Evolutionary conservation across 2,797 vertebrate genomes (phyloP).

Genomic region (Sebastes hubbsi): DNA sequence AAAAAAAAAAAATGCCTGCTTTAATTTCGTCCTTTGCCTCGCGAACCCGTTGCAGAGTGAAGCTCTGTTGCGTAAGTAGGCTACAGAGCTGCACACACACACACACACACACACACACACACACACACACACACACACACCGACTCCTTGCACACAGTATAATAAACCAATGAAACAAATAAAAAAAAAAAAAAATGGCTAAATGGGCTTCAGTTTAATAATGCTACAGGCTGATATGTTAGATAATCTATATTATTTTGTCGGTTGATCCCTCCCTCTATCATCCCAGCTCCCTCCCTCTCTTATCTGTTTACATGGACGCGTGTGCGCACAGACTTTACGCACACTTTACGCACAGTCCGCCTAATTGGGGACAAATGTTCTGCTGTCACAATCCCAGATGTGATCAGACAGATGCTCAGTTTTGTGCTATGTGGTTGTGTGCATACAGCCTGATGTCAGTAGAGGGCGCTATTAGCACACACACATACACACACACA

Average conservation of each 20-base stretch:
- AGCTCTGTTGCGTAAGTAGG: slow-evolving; percentile 76
- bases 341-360: neutral
- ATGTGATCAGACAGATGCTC: slow-evolving; percentile 36
- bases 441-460: neutral
- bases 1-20: slow-evolving; percentile 78
- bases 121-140: neutral
- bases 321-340: neutral
- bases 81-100: neutral
- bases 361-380: slow-evolving; percentile 32
- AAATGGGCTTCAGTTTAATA: neutral
- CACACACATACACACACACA: too few species aligned
- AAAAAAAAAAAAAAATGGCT: neutral
- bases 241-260: neutral
- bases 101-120: neutral
- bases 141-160: neutral
- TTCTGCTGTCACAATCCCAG: slow-evolving; percentile 38
- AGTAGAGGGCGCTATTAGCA: slow-evolving; percentile 38
- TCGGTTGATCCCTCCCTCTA: slow-evolving; percentile 15
- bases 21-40: slow-evolving; percentile 75
- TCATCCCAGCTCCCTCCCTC: neutral
- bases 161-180: slow-evolving; percentile 9
- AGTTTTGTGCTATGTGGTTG: neutral
- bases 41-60: slow-evolving; percentile 47
- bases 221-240: neutral
- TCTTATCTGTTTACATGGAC: neutral